These are phyloP conservation scores for Idaea aversata DNA, from an alignment of 2,888 invertebrate species.

Conservation along the genomic window DNA sequence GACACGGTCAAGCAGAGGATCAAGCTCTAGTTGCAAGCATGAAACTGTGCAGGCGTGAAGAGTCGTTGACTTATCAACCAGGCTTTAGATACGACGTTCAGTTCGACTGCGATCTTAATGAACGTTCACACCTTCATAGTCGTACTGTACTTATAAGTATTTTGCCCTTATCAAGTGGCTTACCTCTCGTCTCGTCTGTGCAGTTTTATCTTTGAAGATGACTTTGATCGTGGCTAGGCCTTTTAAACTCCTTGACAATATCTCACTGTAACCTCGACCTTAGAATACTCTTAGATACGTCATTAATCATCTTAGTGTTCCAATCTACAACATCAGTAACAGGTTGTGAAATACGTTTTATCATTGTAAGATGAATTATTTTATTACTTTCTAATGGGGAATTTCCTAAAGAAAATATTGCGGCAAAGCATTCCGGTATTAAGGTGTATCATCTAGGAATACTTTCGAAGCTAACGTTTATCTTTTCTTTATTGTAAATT, in stretches of 20 bases:
- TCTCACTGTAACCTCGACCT: constrained; percentile 62
- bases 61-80: not conserved
- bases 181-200: not conserved
- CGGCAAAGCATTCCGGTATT: not conserved
- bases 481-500: not conserved
- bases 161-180: not conserved
- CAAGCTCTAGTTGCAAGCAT: not conserved
- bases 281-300: constrained; percentile 45
- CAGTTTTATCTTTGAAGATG: not conserved
- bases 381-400: constrained; percentile 38
- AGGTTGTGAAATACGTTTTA: constrained; percentile 70
- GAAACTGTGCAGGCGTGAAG: constrained; percentile 8
- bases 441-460: not conserved
- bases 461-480: not conserved
- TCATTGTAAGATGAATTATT: constrained; percentile 39
- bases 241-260: constrained; percentile 69
- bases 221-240: constrained; percentile 24
- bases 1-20: constrained; percentile 15
- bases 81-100: not conserved
- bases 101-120: not conserved
- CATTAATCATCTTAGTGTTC: constrained; percentile 40
- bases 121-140: not conserved
- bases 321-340: constrained; percentile 57
- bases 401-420: not conserved
- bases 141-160: not conserved